Base-by-base conservation (phyloP, 2,888 invertebrate genomes). In the Ectropis crepuscularia region DNA sequence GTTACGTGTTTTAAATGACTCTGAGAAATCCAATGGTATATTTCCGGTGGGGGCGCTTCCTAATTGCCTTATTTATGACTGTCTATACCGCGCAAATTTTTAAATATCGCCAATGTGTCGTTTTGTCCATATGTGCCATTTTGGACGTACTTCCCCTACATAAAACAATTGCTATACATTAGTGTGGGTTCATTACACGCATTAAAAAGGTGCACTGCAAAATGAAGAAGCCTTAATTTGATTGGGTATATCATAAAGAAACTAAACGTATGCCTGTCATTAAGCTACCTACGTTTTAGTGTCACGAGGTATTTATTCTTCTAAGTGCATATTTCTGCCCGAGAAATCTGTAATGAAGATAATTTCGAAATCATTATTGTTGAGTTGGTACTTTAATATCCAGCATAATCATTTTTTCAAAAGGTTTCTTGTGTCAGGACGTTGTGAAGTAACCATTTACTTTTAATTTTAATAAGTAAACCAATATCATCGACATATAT, bases 391-490 rank as follows among this genome's bases (percentile, higher is more conserved):
- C n/a, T 10, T 55, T 47, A 47, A 39, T 55, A 10, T 28, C 55
- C 50, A 28, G 42, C 4, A 59, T 59, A 51, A 59, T 7, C 45
- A 55, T 55, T n/a, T 46, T 16, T 39, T 42, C 41, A 47, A 63
- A 59, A 63, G 54, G 50, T n/a, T 63, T 59, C 59, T 46, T 37
- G 42, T 59, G 63, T 63, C 47, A 16, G 11, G 36, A 36, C 12
- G 37, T 46, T 39, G 28, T 63, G 49, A 63, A 57, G 48, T 11
- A 48, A 50, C 6, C 58, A 45, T 43, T 62, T 38, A 53, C 43
- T 43, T 55, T 53, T 38, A 58, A 36, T 50, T 54, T 50, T 63
- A 50, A 63, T 59, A 48, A 50, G 16, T 38, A 12, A 42, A 42
- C 49, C 42, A 49, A 49, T 37, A 49, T 57, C 8, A 48, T 6